phyloP scores from a whole-genome alignment of 2,113 vertebrate species.

The Nibea albiflora region DNA sequence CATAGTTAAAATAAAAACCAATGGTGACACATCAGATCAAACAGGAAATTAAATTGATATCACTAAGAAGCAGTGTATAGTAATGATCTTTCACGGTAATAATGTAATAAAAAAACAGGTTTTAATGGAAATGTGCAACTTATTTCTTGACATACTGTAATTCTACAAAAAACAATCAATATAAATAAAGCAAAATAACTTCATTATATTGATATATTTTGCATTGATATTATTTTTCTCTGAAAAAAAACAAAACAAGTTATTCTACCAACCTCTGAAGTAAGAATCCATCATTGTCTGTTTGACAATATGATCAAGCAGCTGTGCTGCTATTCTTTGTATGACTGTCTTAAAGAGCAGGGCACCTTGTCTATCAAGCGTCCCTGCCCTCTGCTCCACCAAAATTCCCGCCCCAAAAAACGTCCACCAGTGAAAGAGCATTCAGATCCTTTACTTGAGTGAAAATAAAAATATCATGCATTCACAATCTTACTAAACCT shows the following conservation, averaged over 20 bases:
- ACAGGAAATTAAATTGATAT: background rate
- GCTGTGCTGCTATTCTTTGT: slow-evolving; percentile 4
- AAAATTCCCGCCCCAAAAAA: slow-evolving; percentile 8
- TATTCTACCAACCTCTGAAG: slow-evolving; percentile 63
- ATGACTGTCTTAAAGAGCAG: background rate
- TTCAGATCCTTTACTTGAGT: too few relatives aligned
- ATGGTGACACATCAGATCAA: background rate
- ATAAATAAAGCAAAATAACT: background rate
- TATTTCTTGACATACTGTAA: background rate
- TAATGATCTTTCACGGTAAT: background rate
- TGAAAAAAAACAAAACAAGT: background rate
- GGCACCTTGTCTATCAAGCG: background rate
- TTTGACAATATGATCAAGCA: background rate
- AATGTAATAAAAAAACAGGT: too few relatives aligned
- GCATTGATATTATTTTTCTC: background rate
- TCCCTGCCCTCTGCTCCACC: background rate
- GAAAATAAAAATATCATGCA: too few relatives aligned
- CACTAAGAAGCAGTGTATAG: background rate
- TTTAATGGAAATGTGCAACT: background rate
- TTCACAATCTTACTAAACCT: too few relatives aligned
- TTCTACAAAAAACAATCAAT: background rate
- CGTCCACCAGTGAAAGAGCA: background rate
- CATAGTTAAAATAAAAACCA: background rate
- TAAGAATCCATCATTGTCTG: slow-evolving; percentile 44
- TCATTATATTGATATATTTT: too few relatives aligned